These are phyloP conservation scores for Noctuana brunneofusca DNA, from an alignment of 2,888 invertebrate genomes.

Conservation along the genomic window DNA sequence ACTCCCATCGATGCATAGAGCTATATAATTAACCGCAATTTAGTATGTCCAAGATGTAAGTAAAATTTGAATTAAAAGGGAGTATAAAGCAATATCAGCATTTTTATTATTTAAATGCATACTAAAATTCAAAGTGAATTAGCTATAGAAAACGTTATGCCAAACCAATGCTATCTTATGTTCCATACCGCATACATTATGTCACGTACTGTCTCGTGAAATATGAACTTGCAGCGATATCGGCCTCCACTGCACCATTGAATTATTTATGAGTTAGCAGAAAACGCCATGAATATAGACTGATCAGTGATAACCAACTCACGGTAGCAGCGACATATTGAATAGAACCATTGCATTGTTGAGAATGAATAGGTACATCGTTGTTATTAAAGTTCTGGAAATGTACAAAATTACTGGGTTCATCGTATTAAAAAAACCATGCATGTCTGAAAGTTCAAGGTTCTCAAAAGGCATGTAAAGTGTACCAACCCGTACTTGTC, in stretches of 20 bases:
- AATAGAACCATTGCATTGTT: background rate
- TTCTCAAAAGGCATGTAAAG: too few relatives aligned
- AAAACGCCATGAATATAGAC: constrained; percentile 43
- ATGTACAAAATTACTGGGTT: too few relatives aligned
- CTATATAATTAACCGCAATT: too few relatives aligned
- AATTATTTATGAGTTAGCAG: constrained; percentile 64
- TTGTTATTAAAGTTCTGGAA: background rate
- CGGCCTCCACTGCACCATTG: constrained; percentile 48
- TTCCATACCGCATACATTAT: constrained; percentile 31
- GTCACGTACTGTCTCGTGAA: constrained; percentile 56
- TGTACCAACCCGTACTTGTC: too few relatives aligned
- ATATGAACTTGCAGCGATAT: constrained; percentile 71
- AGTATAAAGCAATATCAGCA: too few relatives aligned
- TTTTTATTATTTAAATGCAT: too few relatives aligned
- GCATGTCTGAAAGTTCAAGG: too few relatives aligned
- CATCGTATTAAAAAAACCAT: too few relatives aligned
- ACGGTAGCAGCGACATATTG: background rate
- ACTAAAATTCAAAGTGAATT: background rate
- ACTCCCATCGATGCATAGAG: too few relatives aligned
- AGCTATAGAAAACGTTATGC: background rate
- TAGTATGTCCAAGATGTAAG: too few relatives aligned
- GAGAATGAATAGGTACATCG: background rate
- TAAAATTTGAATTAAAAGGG: too few relatives aligned
- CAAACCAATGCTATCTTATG: constrained; percentile 7
- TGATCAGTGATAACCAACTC: constrained; percentile 29